A percentile compares a stretch with the other conserved stretches of the same genome.
Evolutionary conservation across 2,888 invertebrate genomes (phyloP).

Genomic region (Lutraria lutraria): DNA sequence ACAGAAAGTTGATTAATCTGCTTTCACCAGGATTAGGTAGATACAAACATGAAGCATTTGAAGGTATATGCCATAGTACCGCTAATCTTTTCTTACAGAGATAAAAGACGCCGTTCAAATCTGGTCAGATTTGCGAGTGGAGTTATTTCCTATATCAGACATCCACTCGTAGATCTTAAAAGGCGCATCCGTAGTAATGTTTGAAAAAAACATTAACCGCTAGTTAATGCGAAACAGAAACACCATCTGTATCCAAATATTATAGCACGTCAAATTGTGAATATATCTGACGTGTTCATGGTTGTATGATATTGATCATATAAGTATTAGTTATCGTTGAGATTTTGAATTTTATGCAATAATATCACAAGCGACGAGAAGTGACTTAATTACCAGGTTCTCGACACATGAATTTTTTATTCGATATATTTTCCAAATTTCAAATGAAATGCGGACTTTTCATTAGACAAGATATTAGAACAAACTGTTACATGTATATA

Average conservation of each 20-base stretch:
- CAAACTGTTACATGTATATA: too few relatives aligned
- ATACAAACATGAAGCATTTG: neutral
- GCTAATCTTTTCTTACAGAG: slow-evolving; percentile 2
- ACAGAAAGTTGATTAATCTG: neutral
- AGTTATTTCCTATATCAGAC: neutral
- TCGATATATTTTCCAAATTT: too few relatives aligned
- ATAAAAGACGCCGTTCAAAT: neutral
- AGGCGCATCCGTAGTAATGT: neutral
- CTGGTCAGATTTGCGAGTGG: neutral
- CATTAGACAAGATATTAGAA: too few relatives aligned
- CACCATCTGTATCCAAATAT: neutral
- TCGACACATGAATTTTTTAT: too few relatives aligned
- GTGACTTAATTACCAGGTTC: too few relatives aligned
- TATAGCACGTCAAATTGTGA: too few relatives aligned
- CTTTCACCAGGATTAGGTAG: neutral
- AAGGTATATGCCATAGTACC: neutral
- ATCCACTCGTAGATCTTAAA: neutral
- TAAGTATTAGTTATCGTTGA: too few relatives aligned
- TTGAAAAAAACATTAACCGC: neutral
- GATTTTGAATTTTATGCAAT: too few relatives aligned
- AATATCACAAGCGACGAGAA: too few relatives aligned
- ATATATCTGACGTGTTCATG: too few relatives aligned
- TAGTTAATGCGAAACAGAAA: neutral
- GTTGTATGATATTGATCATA: too few relatives aligned
- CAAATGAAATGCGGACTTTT: too few relatives aligned